These are phyloP conservation scores for Ochropleura leucogaster DNA, from an alignment of 2,888 invertebrate genomes.

Conservation along the genomic window DNA sequence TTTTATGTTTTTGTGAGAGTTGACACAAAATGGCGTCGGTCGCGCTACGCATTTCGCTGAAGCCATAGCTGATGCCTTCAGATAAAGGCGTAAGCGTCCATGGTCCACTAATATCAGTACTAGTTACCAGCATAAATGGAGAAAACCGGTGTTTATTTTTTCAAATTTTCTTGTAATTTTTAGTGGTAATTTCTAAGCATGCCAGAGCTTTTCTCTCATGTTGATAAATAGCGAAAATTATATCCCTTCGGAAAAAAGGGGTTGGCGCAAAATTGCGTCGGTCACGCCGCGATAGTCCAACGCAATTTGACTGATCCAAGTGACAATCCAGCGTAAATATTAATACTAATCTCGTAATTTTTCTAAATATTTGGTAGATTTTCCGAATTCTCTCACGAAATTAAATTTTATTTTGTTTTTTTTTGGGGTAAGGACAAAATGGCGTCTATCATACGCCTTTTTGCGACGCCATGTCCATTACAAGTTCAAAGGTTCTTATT, in stretches of 20 bases:
- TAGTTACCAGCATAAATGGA: no score
- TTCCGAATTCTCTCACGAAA: background rate
- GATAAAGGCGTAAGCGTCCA: no score
- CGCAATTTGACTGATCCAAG: background rate
- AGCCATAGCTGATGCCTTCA: no score
- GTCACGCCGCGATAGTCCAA: background rate
- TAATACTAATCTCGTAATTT: background rate
- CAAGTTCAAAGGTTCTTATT: slow-evolving; percentile 12
- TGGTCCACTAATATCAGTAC: no score
- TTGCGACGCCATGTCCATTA: slow-evolving; percentile 8
- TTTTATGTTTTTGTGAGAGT: background rate
- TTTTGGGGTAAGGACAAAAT: slow-evolving; percentile 7
- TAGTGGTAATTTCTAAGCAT: background rate
- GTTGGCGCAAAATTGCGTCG: background rate
- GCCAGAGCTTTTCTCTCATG: background rate
- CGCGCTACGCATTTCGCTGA: no score
- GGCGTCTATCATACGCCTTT: slow-evolving; percentile 1
- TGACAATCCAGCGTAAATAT: background rate
- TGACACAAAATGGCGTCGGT: no score
- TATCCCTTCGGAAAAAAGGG: background rate
- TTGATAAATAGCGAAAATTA: background rate
- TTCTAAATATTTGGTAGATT: background rate
- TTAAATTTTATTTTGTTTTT: background rate
- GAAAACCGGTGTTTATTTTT: no score
- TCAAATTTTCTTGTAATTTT: no score